Percentiles rank a stretch among this genome's conserved stretches.
phyloP scores from a whole-genome alignment of 2,888 invertebrate species.

The Rotaria macrura region DNA sequence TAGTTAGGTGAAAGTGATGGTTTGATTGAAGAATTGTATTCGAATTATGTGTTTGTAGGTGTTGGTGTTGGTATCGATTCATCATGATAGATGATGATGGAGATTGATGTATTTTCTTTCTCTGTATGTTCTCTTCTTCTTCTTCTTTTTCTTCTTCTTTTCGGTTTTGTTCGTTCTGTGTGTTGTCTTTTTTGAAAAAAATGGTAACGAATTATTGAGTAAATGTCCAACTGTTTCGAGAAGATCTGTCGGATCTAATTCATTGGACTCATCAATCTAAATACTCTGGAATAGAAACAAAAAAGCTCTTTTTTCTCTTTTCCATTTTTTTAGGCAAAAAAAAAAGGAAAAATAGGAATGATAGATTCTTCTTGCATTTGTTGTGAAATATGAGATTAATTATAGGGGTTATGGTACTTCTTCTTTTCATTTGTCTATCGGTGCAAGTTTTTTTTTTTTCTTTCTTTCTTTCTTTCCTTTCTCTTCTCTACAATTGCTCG shows the following conservation, averaged over 20 bases:
- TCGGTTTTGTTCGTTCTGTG: neutral
- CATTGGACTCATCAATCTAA: neutral
- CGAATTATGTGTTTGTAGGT: neutral
- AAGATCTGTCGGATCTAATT: neutral
- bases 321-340: neutral
- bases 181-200: neutral
- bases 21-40: neutral
- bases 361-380: neutral
- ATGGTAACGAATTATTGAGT: neutral
- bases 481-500: neutral
- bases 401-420: neutral
- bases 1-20: neutral
- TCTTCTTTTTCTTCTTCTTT: neutral
- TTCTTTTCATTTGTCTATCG: neutral
- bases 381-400: slow-evolving; percentile 12
- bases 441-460: neutral
- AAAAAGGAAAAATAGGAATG: neutral
- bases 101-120: neutral
- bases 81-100: slow-evolving; percentile 15
- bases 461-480: neutral
- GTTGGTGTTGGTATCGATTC: neutral
- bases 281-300: neutral
- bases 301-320: neutral
- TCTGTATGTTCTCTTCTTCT: neutral
- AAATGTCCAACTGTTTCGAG: neutral